A percentile compares a stretch with the other conserved stretches of the same genome.
phyloP scores from a whole-genome alignment of 1,140 invertebrate genomes.

The Heterodera schachtii region DNA sequence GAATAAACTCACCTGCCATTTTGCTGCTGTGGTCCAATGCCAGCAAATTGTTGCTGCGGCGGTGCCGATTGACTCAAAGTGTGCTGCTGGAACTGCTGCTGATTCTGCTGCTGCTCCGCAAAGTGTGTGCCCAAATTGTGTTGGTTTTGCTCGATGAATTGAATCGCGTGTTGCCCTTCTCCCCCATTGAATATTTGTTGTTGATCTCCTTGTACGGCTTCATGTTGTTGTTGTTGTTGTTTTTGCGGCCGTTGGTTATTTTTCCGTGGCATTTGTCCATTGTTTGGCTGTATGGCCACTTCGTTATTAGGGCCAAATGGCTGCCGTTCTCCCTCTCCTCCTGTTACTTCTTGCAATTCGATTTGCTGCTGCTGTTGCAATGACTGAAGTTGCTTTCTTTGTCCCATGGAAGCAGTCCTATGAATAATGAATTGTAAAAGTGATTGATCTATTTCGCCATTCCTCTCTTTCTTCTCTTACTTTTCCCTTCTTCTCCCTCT shows the following conservation, averaged over 20 bases:
- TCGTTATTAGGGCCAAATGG: not conserved
- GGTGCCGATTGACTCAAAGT: not conserved
- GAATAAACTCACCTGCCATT: not conserved
- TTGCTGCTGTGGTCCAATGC: not conserved
- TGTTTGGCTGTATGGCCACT: slow-evolving; percentile 26
- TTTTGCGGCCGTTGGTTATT: slow-evolving; percentile 17
- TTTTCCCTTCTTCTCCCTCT: no score
- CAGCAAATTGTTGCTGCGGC: slow-evolving; percentile 25
- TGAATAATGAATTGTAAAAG: not conserved
- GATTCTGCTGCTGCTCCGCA: slow-evolving; percentile 15
- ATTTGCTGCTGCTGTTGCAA: not conserved
- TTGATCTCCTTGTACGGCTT: slow-evolving; percentile 7
- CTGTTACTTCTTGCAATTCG: slow-evolving; percentile 18
- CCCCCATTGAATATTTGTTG: no score
- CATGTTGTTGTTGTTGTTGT: slow-evolving; percentile 32
- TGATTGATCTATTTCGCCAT: no score
- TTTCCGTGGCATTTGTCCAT: slow-evolving; percentile 15
- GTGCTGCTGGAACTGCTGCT: slow-evolving; percentile 10
- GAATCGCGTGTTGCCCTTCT: slow-evolving; percentile 36
- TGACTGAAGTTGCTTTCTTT: slow-evolving; percentile 6
- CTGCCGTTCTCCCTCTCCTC: not conserved
- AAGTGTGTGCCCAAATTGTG: not conserved
- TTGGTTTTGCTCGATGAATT: not conserved
- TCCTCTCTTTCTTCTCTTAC: no score
- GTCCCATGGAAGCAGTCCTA: not conserved